A percentile compares a stretch with the other conserved stretches of the same genome.
These are phyloP conservation scores for Microctenopoma lineatum DNA, from an alignment of 2,797 vertebrate species.

Conservation along the genomic window DNA sequence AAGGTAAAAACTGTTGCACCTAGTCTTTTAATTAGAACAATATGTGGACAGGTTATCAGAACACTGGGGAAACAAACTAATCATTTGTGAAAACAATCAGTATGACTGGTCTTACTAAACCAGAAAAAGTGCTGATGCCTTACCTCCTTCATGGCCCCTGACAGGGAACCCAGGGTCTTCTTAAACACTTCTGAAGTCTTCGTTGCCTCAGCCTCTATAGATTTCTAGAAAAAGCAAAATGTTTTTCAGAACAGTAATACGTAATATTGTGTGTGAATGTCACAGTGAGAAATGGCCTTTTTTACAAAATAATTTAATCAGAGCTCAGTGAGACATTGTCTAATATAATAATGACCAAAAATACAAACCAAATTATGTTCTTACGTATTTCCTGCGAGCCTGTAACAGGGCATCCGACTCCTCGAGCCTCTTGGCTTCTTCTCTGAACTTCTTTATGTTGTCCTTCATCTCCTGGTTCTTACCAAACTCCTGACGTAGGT, in stretches of 20 bases:
- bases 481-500: conserved; percentile 90
- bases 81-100: neutral
- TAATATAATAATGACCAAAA: neutral
- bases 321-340: neutral
- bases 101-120: neutral
- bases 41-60: too few relatives aligned
- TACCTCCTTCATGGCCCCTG: conserved; percentile 91
- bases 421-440: conserved; percentile 90
- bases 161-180: conserved; percentile 88
- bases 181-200: conserved; percentile 91
- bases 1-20: too few relatives aligned
- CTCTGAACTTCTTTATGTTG: conserved; percentile 92
- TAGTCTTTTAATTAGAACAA: too few relatives aligned
- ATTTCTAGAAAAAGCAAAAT: conserved; percentile 83
- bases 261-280: neutral
- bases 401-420: conserved; percentile 92
- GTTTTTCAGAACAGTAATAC: neutral
- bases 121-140: conserved; percentile 2
- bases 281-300: neutral
- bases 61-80: too few relatives aligned
- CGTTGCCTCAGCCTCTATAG: conserved; percentile 92
- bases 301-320: neutral
- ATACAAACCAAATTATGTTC: conserved; percentile 20
- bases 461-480: conserved; percentile 96
- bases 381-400: conserved; percentile 93